Percentiles rank a stretch among this genome's conserved stretches.
Conservation (phyloP, 2,113 vertebrate genomes). For the Xiphophorus hellerii region DNA sequence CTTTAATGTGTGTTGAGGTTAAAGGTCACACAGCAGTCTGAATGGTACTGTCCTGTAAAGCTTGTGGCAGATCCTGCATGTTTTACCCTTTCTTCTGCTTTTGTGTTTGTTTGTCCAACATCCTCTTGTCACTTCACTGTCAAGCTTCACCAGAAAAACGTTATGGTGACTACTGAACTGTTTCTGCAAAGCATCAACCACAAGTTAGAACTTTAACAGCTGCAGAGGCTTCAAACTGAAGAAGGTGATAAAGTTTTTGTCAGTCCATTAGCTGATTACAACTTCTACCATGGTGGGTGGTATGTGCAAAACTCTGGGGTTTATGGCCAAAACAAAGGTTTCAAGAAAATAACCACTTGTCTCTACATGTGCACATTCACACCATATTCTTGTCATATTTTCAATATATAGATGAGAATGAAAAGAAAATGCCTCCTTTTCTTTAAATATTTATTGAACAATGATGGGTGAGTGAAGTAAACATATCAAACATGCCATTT, state of each 20-base stretch:
- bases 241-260: not conserved
- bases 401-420: not conserved
- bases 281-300: not conserved
- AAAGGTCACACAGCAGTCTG: constrained; percentile 26
- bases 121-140: not conserved
- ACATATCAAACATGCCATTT: not conserved
- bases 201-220: not conserved
- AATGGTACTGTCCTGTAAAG: constrained; percentile 4
- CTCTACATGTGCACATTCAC: not conserved
- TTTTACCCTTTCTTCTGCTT: constrained; percentile 24
- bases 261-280: not conserved
- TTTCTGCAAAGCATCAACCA: constrained; percentile 4
- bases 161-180: constrained; percentile 6
- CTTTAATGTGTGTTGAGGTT: constrained; percentile 26
- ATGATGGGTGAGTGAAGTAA: not conserved
- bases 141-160: not conserved
- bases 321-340: not conserved
- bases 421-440: not conserved
- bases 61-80: constrained; percentile 35
- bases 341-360: not conserved
- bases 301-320: not conserved
- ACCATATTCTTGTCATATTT: not conserved
- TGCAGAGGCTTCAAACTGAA: not conserved
- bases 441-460: not conserved
- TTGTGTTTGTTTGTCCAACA: constrained; percentile 15